Evolutionary conservation across 2,797 vertebrate species (phyloP), one percentile per base, ranked within the genome.

Genomic region (Rhinogobio ventralis): DNA sequence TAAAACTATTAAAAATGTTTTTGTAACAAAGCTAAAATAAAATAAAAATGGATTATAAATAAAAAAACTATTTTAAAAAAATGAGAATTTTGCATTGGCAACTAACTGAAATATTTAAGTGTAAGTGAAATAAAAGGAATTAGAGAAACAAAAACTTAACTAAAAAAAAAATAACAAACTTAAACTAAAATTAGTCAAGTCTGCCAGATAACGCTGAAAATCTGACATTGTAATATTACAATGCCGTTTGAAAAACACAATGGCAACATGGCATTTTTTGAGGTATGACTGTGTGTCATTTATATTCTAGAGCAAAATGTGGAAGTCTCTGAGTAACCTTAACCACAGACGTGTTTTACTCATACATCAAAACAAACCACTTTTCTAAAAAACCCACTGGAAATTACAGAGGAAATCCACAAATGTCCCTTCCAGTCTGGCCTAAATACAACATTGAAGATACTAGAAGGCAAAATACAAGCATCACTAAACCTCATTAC

Each of bases 391-490:
- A 67, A 49, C 42, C 60, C 62, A 67, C 3, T 33, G 62, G 78
- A 79, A 79, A 67, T 33, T 67, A 79, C 78, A 62, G 17, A 68
- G 28, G 19, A 79, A 62, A 77, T 77, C 55, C 75, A 62, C 55
- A 77, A 62, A 45, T 57, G 17, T n/a, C 14, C 55, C 75, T 28
- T 45, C 36, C 23, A 42, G 14, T 77, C 11, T 3, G 8, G 4
- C 45, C 25, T 51, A 73, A 51, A 73, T 11, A 30, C 7, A 49
- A 39, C 4, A 5, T 39, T 1, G 33, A 23, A 19, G 66, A 77
- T 9, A 25, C n/a, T 10, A 77, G 53, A 42, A 42, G 60, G 9
- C 33, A n/a, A 55, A 15, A 75, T 10, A 55, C 11, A 8, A 75
- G 23, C 6, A 55, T 9, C 20, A 55, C 30, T 55, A 4, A 55